Base-by-base conservation (phyloP, 2,113 vertebrate species). In the Bujurquina vittata region DNA sequence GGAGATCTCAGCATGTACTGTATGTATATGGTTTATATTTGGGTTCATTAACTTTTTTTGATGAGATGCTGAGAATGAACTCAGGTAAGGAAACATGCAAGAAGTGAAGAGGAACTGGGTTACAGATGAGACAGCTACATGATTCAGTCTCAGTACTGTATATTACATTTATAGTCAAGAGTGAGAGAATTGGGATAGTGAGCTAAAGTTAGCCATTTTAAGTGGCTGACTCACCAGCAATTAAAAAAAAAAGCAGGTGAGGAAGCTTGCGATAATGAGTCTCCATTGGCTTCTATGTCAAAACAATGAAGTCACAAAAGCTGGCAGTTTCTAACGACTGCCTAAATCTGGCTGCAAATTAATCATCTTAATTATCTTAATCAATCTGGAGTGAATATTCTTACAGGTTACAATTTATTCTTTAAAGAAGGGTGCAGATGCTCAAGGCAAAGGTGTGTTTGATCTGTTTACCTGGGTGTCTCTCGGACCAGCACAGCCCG, bases 401-500 rank as follows among this genome's bases (percentile, higher is more conserved):
- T 54, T 23, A 65, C 11, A 46, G 58, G 78, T 35, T 18, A 52
- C 65, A 33, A 20, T 29, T 83, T 31, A 46, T 65, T 67, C 9
- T 23, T 35, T n/a, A 5, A 54, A 59, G 33, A 6, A 12, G 22
- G 10, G 8, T 3, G 12, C 20, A 63, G 49, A 20, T 22, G 49
- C 40, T 59, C 33, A 15, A 31, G 35, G 72, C 20, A 15, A 17
- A 7, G 43, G 20, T 4, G 61, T 5, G 57, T 58, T 83, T 33
- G 12, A 18, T 76, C 52, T 7, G 49, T 3, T 29, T 91, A 94
- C 93, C 92, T 92, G 91, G 56, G 96, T 2, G 95, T 96, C 94
- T 96, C 97, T 92, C 96, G 96, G 90, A 99, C 96, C 91, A 99
- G 93, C 88, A 99, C 97, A 12, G 98, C 97, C 69, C 97, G 95